Evolutionary conservation across 1,140 invertebrate species (phyloP), one percentile per base, ranked within the genome.

Genomic region (Aphelenchoides besseyi): DNA sequence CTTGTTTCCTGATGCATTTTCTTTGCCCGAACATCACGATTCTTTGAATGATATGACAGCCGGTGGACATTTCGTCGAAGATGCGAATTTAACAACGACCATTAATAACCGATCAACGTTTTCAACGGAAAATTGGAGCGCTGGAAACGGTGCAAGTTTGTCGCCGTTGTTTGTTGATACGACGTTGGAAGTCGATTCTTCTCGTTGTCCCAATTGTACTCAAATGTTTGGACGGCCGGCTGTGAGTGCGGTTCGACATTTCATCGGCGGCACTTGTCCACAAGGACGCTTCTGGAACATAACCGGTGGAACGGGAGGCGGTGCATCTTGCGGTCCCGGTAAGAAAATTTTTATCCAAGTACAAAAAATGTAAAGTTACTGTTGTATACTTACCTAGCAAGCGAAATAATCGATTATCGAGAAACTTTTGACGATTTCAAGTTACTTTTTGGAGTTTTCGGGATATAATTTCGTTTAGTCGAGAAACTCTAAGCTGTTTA

Each of bases 281-380:
- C 8, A 37, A 29, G 32, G 74, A 48, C 41, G 73, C 18, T 18
- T 64, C 9, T 74, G 59, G 69, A 53, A 72, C 18, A 66, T 78
- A 5, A 55, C 35, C 1, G 74, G 75, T 26, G 77, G 77, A 3
- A 18, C 23, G 28, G 75, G 75, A 18, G 75, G 75, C 33, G 74
- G 76, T 33, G 74, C 74, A 26, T n/a, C 23, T 32, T 74, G 73
- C 41, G 73, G 73, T n/a, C 74, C 74, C 1, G 76, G 76, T 26
- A 74, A 16, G 8, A 3, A 12, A 55, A 55, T 5, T 55, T 26
- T 16, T 30, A n/a, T n/a, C n/a, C n/a, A n/a, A n/a, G n/a, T n/a
- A n/a, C n/a, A n/a, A n/a, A n/a, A n/a, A n/a, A n/a, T n/a, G n/a
- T n/a, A n/a, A n/a, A n/a, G n/a, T n/a, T n/a, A n/a, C n/a, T n/a